phyloP scores from a whole-genome alignment of 2,113 vertebrate species.

The Tichodroma muraria region DNA sequence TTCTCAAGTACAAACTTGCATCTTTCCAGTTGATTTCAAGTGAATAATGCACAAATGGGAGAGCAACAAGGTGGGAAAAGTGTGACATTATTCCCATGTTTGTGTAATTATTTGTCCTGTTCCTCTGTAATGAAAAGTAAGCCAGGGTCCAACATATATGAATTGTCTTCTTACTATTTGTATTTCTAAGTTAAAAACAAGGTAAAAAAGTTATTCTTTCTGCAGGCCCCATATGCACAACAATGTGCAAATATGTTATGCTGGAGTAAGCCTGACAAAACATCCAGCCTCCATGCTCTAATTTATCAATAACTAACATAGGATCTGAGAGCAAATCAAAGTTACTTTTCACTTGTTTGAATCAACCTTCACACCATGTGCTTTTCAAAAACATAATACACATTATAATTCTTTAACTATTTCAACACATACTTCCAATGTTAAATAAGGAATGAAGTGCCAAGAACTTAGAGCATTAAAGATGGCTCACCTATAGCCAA shows the following conservation, averaged over 20 bases:
- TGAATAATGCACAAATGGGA: conserved; percentile 49
- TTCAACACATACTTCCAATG: conserved; percentile 59
- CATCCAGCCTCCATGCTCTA: conserved; percentile 39
- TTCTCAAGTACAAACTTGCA: conserved; percentile 60
- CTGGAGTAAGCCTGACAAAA: conserved; percentile 31
- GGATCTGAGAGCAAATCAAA: conserved; percentile 35
- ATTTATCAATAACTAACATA: conserved; percentile 30
- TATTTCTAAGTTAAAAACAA: conserved; percentile 62
- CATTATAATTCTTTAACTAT: conserved; percentile 56
- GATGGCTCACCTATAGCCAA: conserved; percentile 75
- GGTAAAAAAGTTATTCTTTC: conserved; percentile 50
- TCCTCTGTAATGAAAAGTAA: conserved; percentile 42
- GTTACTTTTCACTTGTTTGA: conserved; percentile 56
- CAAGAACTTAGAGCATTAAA: conserved; percentile 69
- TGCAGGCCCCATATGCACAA: conserved; percentile 38
- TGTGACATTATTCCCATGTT: background rate
- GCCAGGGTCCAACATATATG: background rate
- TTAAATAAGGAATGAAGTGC: conserved; percentile 67
- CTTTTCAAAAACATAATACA: conserved; percentile 64
- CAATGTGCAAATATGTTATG: conserved; percentile 38
- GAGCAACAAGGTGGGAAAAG: conserved; percentile 24
- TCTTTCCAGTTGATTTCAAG: conserved; percentile 70
- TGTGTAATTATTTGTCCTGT: background rate
- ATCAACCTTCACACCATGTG: conserved; percentile 63
- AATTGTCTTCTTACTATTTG: conserved; percentile 4